phyloP scores from a whole-genome alignment of 2,113 vertebrate genomes.

The Bubo bubo region DNA sequence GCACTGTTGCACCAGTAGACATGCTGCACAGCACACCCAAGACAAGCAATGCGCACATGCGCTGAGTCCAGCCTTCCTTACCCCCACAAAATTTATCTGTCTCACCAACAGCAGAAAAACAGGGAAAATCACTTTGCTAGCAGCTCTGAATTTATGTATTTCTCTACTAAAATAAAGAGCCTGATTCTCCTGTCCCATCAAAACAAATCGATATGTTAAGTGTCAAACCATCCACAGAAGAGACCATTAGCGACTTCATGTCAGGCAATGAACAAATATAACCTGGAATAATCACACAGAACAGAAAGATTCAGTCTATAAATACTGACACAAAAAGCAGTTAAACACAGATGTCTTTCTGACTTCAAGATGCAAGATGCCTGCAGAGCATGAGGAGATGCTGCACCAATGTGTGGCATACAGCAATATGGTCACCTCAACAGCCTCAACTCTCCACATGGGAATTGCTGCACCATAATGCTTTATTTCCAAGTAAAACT shows the following conservation, averaged over 20 bases:
- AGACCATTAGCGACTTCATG: background rate
- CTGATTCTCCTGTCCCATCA: background rate
- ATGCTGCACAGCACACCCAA: background rate
- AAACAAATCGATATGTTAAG: rapidly evolving
- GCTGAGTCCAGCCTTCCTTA: background rate
- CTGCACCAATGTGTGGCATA: background rate
- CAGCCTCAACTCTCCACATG: background rate
- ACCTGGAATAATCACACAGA: background rate
- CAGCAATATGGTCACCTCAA: background rate
- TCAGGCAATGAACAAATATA: background rate
- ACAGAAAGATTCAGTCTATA: background rate
- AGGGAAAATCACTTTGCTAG: background rate
- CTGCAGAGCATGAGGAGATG: background rate
- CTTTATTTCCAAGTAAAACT: background rate
- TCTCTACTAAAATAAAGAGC: background rate
- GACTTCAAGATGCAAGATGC: background rate
- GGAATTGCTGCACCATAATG: background rate
- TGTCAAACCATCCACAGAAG: background rate
- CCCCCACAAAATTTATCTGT: background rate
- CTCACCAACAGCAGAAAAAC: background rate
- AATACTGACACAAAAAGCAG: background rate
- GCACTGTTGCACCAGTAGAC: rapidly evolving
- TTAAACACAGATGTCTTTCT: background rate
- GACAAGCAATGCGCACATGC: rapidly evolving
- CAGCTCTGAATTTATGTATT: background rate